Base-by-base conservation (phyloP, 2,888 invertebrate species). In the Nomada fabriciana region DNA sequence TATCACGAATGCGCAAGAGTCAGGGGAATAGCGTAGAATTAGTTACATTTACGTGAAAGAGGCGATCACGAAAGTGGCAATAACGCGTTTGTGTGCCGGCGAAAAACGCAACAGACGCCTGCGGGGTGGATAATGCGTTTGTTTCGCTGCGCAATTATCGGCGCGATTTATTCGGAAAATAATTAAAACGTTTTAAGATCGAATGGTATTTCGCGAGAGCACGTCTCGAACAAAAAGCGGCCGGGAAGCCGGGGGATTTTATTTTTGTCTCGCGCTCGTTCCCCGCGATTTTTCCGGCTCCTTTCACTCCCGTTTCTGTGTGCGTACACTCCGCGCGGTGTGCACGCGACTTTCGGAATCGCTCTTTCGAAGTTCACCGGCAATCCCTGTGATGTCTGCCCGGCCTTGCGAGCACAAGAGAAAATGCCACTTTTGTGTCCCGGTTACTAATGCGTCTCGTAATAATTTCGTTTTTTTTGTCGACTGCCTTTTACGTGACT, bases 381-480 rank as follows among this genome's bases (percentile, higher is more conserved):
- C 85, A 72, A 79, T 80, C 82, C 82, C 89, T 90, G 80, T 89
- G 89, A 90, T 90, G 89, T 90, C 88, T 87, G 79, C 84, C 79
- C 79, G 85, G 86, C 79, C 78, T 86, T 87, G 63, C 86, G 72
- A 72, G 81, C 70, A 79, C 64, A 81, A 80, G 86, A 86, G 85
- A 86, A 85, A 90, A 90, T 88, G 87, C 81, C 86, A 89, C 89
- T 90, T 90, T 88, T 86, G 86, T 86, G 83, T 84, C 85, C 83
- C 83, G 74, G 71, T 76, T 81, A 82, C 84, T 86, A 87, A 89
- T 87, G 88, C 84, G 83, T 85, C 86, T 84, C 87, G 82, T 85
- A 85, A 86, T 88, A 85, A 87, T 84, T 86, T 85, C 82, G 77
- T 85, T 84, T 78, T 81, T 86, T 79, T 76, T 64, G 72, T 59